These are phyloP conservation scores for Anseranas semipalmata DNA, from an alignment of 2,113 vertebrate genomes.

Conservation along the genomic window DNA sequence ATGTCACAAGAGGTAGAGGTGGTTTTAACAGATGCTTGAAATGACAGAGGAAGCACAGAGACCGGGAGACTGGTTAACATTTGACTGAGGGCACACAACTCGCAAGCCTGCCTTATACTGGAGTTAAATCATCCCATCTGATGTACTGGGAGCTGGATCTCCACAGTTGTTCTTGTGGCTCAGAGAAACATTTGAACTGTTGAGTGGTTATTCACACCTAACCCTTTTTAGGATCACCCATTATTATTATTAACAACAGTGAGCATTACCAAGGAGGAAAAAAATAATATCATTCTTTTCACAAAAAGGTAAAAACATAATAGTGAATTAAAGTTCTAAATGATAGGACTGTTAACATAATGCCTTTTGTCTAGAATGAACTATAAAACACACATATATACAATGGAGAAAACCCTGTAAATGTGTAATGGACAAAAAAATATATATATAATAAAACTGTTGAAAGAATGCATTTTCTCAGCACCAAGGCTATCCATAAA, in stretches of 20 bases:
- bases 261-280: constrained; percentile 1
- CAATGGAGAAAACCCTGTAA: constrained; percentile 63
- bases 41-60: neutral
- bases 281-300: constrained; percentile 14
- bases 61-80: neutral
- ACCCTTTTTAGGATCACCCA: constrained; percentile 4
- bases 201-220: constrained; percentile 22
- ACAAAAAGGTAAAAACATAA: constrained; percentile 52
- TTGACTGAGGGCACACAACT: neutral
- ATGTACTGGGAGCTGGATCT: neutral
- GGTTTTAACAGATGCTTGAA: neutral
- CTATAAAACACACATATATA: constrained; percentile 62
- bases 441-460: constrained; percentile 70
- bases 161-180: neutral
- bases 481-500: constrained; percentile 70
- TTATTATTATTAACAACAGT: constrained; percentile 11
- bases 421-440: constrained; percentile 70
- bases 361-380: constrained; percentile 68
- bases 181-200: neutral
- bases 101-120: neutral
- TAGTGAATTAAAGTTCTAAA: constrained; percentile 71
- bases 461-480: constrained; percentile 75
- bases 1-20: neutral
- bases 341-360: constrained; percentile 73
- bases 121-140: neutral